A percentile compares a stretch with the other conserved stretches of the same genome.
phyloP scores from a whole-genome alignment of 2,797 vertebrate genomes.

The Enteromius unitaeniatus region DNA sequence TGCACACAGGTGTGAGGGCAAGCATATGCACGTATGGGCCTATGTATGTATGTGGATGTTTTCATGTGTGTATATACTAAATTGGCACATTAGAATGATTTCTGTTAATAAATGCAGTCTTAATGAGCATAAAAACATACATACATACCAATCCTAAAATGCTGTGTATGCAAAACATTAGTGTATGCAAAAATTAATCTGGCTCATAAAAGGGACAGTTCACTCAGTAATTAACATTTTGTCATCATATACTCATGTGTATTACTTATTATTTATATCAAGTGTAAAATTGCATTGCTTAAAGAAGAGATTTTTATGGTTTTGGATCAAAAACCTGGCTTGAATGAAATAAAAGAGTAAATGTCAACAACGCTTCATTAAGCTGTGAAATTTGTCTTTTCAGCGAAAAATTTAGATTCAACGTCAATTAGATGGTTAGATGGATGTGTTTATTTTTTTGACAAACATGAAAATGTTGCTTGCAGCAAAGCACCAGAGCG shows the following conservation, averaged over 20 bases:
- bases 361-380: background rate
- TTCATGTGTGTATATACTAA: background rate
- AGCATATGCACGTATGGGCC: background rate
- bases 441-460: conserved; percentile 35
- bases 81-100: background rate
- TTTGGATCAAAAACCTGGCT: conserved; percentile 6
- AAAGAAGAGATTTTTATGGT: background rate
- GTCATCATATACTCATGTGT: background rate
- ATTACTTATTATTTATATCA: background rate
- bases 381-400: conserved; percentile 15
- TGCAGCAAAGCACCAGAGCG: conserved; percentile 6
- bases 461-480: conserved; percentile 12
- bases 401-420: conserved; percentile 3
- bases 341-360: background rate
- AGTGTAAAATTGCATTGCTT: background rate
- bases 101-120: background rate
- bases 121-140: background rate
- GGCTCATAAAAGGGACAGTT: background rate
- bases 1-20: conserved; percentile 16
- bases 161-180: background rate
- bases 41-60: background rate
- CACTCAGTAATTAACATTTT: background rate
- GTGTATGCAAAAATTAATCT: background rate
- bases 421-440: conserved; percentile 12
- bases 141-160: background rate